These are phyloP conservation scores for Drosophila kuntzei DNA, from an alignment of 2,888 invertebrate genomes.

Conservation along the genomic window DNA sequence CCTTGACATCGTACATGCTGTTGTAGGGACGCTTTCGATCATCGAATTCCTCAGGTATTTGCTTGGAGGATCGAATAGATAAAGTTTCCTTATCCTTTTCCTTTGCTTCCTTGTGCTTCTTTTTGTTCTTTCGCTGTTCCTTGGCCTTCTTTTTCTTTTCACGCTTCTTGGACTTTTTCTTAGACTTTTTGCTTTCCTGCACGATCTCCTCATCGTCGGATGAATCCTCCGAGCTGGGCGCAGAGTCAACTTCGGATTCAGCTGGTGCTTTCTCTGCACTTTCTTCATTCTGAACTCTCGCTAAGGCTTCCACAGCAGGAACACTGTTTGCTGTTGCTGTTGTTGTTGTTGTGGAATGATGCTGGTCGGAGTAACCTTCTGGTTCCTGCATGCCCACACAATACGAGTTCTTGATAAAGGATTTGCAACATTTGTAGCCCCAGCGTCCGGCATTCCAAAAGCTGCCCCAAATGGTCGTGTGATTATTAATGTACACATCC, in stretches of 20 bases:
- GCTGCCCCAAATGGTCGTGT: slow-evolving; percentile 98
- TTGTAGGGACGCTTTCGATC: slow-evolving; percentile 97
- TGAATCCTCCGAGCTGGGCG: slow-evolving; percentile 50
- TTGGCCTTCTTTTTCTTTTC: slow-evolving; percentile 83
- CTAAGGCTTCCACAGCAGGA: slow-evolving; percentile 28
- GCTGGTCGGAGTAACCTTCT: slow-evolving; percentile 63
- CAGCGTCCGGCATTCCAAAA: slow-evolving; percentile 96
- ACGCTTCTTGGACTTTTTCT: slow-evolving; percentile 79
- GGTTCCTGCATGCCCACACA: slow-evolving; percentile 79
- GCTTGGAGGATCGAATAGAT: slow-evolving; percentile 53
- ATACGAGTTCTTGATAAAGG: slow-evolving; percentile 88
- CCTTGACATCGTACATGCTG: slow-evolving; percentile 93
- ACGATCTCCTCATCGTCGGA: slow-evolving; percentile 54
- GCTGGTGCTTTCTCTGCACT: slow-evolving; percentile 82
- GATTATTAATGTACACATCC: slow-evolving; percentile 96
- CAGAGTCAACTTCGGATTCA: slow-evolving; percentile 44
- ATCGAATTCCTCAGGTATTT: slow-evolving; percentile 88
- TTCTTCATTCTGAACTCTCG: slow-evolving; percentile 40
- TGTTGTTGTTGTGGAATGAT: slow-evolving; percentile 25
- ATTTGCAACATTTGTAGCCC: slow-evolving; percentile 99
- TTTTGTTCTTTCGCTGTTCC: slow-evolving; percentile 82
- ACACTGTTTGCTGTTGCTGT: slow-evolving; percentile 11
- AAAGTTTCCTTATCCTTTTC: slow-evolving; percentile 47
- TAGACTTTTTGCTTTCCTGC: slow-evolving; percentile 66
- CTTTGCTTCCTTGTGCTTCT: slow-evolving; percentile 63